Conservation (phyloP, 2,113 vertebrate species). For the Macrotis lagotis region DNA sequence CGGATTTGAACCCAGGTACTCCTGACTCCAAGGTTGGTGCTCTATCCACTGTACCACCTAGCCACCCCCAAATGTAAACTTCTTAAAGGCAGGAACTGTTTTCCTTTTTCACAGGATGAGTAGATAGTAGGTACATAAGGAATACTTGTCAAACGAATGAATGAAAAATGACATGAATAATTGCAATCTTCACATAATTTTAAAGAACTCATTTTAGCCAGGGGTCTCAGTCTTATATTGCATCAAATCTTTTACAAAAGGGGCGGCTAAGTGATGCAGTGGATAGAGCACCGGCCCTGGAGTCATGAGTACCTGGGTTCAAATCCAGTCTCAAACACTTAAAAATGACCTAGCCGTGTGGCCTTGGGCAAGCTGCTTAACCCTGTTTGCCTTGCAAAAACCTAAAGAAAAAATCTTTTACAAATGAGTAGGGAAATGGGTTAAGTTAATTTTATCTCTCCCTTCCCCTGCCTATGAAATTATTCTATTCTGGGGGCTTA, state of each 20-base stretch:
- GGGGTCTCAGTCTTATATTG: not conserved
- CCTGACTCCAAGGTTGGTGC: no score
- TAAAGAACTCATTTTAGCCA: not conserved
- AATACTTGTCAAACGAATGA: not conserved
- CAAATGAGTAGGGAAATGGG: not conserved
- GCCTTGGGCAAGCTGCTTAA: no score
- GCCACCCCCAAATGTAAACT: not conserved
- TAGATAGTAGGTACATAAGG: not conserved
- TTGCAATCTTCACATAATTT: not conserved
- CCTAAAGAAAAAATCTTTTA: no score
- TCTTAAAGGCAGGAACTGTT: not conserved
- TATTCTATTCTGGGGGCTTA: not conserved
- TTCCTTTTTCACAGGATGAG: not conserved
- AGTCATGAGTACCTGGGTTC: no score
- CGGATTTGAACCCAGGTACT: no score
- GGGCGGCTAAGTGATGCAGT: no score
- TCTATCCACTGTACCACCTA: no score
- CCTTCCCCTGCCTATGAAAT: not conserved
- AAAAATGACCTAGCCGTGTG: no score
- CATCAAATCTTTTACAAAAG: not conserved
- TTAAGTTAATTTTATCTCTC: not conserved
- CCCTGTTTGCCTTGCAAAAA: no score
- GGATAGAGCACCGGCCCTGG: no score
- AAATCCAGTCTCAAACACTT: no score
- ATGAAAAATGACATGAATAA: not conserved